phyloP scores from a whole-genome alignment of 2,888 invertebrate genomes.

The Agrochola macilenta region DNA sequence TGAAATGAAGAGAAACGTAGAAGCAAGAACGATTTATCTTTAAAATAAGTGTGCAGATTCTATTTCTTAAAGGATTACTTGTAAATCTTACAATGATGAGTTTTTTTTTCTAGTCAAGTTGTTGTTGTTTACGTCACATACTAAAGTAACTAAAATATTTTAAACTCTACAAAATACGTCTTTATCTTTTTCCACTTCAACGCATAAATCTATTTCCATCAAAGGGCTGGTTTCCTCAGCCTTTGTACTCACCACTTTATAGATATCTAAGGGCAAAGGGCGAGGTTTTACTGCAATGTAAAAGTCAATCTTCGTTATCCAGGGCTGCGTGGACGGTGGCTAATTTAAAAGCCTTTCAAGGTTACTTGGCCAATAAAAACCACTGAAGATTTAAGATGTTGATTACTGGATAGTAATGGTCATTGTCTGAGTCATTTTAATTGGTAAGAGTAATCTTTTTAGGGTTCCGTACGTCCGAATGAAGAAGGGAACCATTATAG shows the following conservation, averaged over 20 bases:
- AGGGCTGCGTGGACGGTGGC: slow-evolving; percentile 63
- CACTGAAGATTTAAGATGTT: slow-evolving; percentile 33
- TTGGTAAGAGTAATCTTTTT: neutral
- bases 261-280: slow-evolving; percentile 59
- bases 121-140: neutral
- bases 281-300: slow-evolving; percentile 73
- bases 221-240: slow-evolving; percentile 42
- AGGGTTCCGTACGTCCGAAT: too few relatives aligned
- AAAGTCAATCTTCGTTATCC: slow-evolving; percentile 80
- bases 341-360: slow-evolving; percentile 72
- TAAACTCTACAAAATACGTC: too few relatives aligned
- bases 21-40: neutral
- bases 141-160: slow-evolving; percentile 5
- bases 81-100: neutral
- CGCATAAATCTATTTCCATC: slow-evolving; percentile 62
- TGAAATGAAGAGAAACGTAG: neutral
- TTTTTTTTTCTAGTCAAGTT: neutral
- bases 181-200: slow-evolving; percentile 33
- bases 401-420: slow-evolving; percentile 6
- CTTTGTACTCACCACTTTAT: slow-evolving; percentile 58
- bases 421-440: slow-evolving; percentile 8
- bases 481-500: too few relatives aligned
- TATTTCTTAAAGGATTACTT: neutral
- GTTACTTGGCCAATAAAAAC: slow-evolving; percentile 54
- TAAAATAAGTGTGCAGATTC: neutral